Conservation (phyloP, 2,888 invertebrate genomes). For the Drosophila greeni region DNA sequence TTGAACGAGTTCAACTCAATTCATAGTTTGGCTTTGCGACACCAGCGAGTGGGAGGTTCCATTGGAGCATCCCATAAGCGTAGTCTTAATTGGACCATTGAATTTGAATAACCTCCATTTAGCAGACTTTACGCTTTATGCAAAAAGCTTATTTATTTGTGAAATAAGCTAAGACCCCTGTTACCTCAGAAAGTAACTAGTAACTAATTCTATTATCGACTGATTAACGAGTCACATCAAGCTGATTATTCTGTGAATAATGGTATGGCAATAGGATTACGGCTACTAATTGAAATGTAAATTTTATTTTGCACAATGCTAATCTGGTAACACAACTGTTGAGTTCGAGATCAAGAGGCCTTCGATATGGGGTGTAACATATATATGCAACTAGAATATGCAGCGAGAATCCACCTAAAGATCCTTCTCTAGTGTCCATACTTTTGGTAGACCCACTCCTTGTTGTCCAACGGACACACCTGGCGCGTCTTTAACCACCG, state of each 20-base stretch:
- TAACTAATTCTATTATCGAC: slow-evolving; percentile 8
- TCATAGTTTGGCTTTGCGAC: not conserved
- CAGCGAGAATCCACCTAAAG: not conserved
- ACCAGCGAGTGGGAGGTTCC: not conserved
- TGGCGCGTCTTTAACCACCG: slow-evolving; percentile 99
- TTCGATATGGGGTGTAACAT: not conserved
- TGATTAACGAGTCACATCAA: slow-evolving; percentile 4
- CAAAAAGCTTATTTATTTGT: not conserved
- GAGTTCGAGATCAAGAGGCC: not conserved
- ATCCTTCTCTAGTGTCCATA: slow-evolving; percentile 81
- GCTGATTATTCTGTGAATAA: not conserved
- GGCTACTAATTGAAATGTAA: not conserved
- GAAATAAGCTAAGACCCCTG: not conserved
- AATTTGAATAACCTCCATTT: slow-evolving; percentile 7
- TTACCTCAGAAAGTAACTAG: not conserved
- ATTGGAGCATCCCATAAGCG: not conserved
- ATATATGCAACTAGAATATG: not conserved
- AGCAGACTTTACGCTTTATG: slow-evolving; percentile 4
- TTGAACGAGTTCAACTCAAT: not conserved
- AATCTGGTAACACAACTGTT: not conserved
- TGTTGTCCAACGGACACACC: slow-evolving; percentile 98
- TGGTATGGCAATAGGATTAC: not conserved
- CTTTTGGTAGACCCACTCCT: slow-evolving; percentile 99
- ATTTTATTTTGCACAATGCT: slow-evolving; percentile 1
- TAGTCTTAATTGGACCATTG: slow-evolving; percentile 4